Percentiles rank a stretch among this genome's conserved stretches.
Conservation (phyloP, 2,113 vertebrate species). For the Microcebus ravelobensis region DNA sequence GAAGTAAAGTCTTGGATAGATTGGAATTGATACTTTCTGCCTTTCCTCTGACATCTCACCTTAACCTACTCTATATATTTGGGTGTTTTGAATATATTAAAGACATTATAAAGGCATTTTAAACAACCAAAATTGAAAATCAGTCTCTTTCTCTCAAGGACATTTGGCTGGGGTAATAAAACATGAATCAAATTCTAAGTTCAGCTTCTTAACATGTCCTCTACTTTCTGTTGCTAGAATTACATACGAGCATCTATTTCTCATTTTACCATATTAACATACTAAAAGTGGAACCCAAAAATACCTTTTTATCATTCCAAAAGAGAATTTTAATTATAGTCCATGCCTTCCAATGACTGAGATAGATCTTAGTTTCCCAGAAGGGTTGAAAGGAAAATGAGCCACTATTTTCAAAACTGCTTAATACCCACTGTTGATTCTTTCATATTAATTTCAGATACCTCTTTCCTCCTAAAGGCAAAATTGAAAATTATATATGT, state of each 20-base stretch:
- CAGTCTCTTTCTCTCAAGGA: neutral
- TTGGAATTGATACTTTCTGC: neutral
- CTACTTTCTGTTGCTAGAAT: neutral
- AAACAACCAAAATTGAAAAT: neutral
- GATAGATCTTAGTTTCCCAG: neutral
- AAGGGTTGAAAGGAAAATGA: neutral
- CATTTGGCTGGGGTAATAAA: neutral
- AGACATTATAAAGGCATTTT: neutral
- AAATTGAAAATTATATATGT: conserved; percentile 16
- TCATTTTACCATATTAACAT: conserved; percentile 33
- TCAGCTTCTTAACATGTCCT: neutral
- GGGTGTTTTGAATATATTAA: neutral
- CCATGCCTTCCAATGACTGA: neutral
- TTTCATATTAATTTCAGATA: conserved; percentile 28
- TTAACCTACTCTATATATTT: neutral
- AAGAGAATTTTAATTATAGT: conserved; percentile 23
- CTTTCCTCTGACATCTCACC: neutral
- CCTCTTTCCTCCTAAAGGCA: neutral
- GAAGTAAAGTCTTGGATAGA: neutral
- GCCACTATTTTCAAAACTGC: conserved; percentile 15
- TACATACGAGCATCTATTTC: neutral
- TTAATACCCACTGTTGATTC: neutral
- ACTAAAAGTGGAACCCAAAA: neutral
- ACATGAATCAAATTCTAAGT: neutral
- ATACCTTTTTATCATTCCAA: neutral